These are phyloP conservation scores for Protophormia terraenovae DNA, from an alignment of 2,888 invertebrate genomes.

Conservation along the genomic window DNA sequence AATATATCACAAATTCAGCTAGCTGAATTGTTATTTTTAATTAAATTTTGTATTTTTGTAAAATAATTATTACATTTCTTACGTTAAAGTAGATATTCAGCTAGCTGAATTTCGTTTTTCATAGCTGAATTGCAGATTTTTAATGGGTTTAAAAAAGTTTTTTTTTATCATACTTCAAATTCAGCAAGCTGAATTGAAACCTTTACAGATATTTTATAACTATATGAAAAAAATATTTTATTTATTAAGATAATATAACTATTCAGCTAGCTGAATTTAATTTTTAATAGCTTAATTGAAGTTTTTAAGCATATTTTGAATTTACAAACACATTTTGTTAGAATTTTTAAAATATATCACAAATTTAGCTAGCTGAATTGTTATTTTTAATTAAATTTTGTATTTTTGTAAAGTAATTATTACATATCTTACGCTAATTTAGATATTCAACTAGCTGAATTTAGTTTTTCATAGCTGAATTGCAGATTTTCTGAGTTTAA, in stretches of 20 bases:
- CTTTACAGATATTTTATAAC: too few species aligned
- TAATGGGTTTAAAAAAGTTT: too few species aligned
- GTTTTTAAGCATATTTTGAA: too few species aligned
- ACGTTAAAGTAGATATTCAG: background rate
- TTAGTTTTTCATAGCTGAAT: background rate
- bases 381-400: background rate
- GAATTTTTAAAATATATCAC: background rate
- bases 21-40: background rate
- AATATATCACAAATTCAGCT: too few species aligned
- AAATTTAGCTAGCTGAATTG: slow-evolving; percentile 30
- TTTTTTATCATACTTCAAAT: background rate
- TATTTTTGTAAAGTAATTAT: background rate
- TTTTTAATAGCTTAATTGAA: background rate
- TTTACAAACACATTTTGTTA: too few species aligned
- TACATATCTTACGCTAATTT: background rate
- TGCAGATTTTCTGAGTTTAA: too few species aligned
- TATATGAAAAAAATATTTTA: too few species aligned
- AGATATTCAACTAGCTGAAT: background rate
- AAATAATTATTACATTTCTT: background rate
- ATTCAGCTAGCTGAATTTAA: slow-evolving; percentile 13
- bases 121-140: too few species aligned
- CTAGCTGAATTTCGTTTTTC: background rate
- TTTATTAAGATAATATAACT: background rate
- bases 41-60: background rate
- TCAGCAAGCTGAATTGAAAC: slow-evolving; percentile 13